phyloP scores from a whole-genome alignment of 2,113 vertebrate genomes.

The Bos indicus region DNA sequence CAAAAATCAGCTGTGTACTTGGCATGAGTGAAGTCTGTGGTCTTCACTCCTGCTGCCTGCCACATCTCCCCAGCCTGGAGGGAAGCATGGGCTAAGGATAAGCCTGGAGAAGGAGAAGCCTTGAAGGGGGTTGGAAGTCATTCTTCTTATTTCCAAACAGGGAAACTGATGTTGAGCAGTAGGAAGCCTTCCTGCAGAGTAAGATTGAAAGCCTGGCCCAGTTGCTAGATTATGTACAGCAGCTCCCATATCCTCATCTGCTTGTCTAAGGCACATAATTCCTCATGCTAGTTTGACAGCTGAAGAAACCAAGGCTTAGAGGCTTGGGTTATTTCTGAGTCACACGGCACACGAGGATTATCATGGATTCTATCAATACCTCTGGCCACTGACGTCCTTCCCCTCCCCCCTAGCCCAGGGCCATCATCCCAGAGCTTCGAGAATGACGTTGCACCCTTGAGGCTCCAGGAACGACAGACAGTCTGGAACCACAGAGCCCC shows the following conservation, averaged over 20 bases:
- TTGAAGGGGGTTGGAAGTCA: neutral
- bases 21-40: neutral
- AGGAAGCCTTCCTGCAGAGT: neutral
- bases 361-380: neutral
- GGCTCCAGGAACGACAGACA: neutral
- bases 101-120: neutral
- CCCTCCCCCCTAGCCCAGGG: neutral
- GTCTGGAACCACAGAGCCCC: neutral
- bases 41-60: neutral
- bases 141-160: neutral
- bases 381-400: too few relatives aligned
- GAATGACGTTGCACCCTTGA: neutral
- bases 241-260: neutral
- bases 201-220: neutral
- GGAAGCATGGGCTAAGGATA: neutral
- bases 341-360: neutral
- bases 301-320: neutral
- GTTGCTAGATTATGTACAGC: fast-evolving
- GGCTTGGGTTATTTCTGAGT: neutral
- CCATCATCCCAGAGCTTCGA: neutral
- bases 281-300: neutral
- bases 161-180: neutral
- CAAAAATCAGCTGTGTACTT: neutral
- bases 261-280: too few relatives aligned
- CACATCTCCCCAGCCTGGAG: neutral